phyloP scores from a whole-genome alignment of 2,113 vertebrate species.

The Eubucco bourcierii region DNA sequence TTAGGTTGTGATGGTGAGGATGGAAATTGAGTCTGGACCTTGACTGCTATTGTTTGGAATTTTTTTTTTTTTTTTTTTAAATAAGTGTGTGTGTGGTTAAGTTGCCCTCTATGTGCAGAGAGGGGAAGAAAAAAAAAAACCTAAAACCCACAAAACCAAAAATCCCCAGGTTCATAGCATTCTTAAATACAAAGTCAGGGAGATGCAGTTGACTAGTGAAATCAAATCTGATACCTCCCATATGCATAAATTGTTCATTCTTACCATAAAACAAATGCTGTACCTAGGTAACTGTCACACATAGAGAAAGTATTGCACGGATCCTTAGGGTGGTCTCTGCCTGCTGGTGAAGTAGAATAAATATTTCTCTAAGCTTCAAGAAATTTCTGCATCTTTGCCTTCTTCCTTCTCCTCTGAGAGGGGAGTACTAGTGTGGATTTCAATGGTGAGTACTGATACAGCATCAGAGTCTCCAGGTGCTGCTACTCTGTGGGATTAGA shows the following conservation, averaged over 20 bases:
- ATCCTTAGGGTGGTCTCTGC: background rate
- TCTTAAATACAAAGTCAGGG: conserved; percentile 7
- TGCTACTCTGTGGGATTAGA: background rate
- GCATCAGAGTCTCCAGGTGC: background rate
- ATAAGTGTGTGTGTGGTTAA: background rate
- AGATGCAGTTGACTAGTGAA: background rate
- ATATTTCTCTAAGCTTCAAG: conserved; percentile 9
- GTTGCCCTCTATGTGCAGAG: background rate
- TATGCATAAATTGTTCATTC: conserved; percentile 32
- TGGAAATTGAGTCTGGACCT: conserved; percentile 65
- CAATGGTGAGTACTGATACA: background rate
- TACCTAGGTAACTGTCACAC: conserved; percentile 24
- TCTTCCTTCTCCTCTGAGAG: background rate
- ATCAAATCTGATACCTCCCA: background rate
- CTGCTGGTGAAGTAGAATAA: background rate
- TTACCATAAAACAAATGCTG: conserved; percentile 51
- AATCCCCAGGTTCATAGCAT: background rate
- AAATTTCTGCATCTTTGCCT: background rate
- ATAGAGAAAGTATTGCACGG: background rate
- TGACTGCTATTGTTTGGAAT: conserved; percentile 34
- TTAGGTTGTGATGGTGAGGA: conserved; percentile 64
- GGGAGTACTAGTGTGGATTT: background rate
- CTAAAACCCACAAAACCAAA: too few relatives aligned
- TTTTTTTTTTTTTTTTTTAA: background rate
- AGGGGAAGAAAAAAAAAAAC: background rate